Evolutionary conservation across 2,797 vertebrate species (phyloP).

Genomic region (Takifugu rubripes): DNA sequence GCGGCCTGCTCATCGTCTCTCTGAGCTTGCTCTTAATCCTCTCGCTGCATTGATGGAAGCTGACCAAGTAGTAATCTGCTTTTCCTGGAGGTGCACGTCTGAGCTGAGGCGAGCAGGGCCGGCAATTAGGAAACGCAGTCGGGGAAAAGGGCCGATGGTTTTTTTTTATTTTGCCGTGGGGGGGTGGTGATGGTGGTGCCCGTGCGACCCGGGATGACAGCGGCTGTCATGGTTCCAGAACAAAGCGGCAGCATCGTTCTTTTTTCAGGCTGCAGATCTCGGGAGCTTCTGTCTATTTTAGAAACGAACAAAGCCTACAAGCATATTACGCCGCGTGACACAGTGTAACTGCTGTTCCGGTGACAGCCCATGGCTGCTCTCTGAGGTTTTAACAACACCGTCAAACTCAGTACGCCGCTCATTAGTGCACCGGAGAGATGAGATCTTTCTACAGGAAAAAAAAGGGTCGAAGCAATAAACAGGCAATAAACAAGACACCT

Average conservation of each 20-base stretch:
- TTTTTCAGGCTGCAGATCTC: conserved; percentile 54
- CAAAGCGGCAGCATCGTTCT: conserved; percentile 29
- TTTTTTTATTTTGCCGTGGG: too few relatives aligned
- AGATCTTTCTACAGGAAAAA: too few relatives aligned
- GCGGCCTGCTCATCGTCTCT: conserved; percentile 24
- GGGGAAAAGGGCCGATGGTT: conserved; percentile 39
- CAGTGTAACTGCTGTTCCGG: conserved; percentile 34
- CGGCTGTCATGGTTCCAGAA: conserved; percentile 64
- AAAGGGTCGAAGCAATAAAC: too few relatives aligned
- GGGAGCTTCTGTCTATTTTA: conserved; percentile 56
- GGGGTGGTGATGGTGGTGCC: conserved; percentile 16
- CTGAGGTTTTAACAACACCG: too few relatives aligned
- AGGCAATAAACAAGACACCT: too few relatives aligned
- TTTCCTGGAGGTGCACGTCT: conserved; percentile 50
- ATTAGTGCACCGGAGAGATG: too few relatives aligned
- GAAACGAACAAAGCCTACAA: conserved; percentile 66
- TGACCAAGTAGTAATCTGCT: conserved; percentile 48
- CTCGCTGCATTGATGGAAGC: conserved; percentile 40
- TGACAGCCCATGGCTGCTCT: conserved; percentile 39
- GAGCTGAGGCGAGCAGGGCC: conserved; percentile 26
- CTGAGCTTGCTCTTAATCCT: conserved; percentile 12
- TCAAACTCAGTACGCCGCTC: too few relatives aligned
- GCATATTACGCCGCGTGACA: conserved; percentile 56
- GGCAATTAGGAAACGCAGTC: conserved; percentile 63
- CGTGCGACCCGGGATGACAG: conserved; percentile 37